These are phyloP conservation scores for Leptopilina clavipes DNA, from an alignment of 1,140 invertebrate genomes.

Conservation along the genomic window DNA sequence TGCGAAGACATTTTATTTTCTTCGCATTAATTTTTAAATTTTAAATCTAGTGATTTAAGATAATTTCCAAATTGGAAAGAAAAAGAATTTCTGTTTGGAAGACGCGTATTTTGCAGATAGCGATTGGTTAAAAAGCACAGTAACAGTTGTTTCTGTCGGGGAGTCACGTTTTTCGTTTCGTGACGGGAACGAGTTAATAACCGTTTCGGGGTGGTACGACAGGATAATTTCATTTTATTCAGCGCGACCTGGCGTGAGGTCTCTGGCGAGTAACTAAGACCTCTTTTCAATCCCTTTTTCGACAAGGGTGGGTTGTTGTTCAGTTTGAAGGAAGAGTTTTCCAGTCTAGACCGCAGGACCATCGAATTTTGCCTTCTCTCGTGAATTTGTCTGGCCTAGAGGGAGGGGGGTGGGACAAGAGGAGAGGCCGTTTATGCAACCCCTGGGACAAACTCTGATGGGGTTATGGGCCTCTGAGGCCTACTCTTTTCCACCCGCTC, in stretches of 20 bases:
- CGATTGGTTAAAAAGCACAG: not conserved
- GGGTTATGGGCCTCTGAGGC: conserved; percentile 75
- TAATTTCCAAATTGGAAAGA: too few relatives aligned
- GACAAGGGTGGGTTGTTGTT: conserved; percentile 43
- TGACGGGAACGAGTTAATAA: conserved; percentile 63
- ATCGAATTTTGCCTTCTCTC: conserved; percentile 47
- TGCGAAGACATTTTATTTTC: too few relatives aligned
- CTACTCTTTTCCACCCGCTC: conserved; percentile 71
- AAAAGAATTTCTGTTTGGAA: not conserved
- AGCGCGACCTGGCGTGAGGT: conserved; percentile 53
- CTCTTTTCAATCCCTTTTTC: conserved; percentile 56
- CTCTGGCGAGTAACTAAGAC: conserved; percentile 62
- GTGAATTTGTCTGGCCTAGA: conserved; percentile 50
- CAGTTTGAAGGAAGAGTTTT: conserved; percentile 26
- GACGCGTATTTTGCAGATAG: not conserved
- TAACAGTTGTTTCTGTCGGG: conserved; percentile 12
- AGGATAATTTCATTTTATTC: conserved; percentile 65
- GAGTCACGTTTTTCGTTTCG: conserved; percentile 23
- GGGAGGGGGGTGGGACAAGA: conserved; percentile 34
- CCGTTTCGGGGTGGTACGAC: conserved; percentile 52
- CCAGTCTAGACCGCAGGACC: conserved; percentile 58
- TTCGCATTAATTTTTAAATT: too few relatives aligned
- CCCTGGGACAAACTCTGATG: conserved; percentile 72
- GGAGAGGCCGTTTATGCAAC: conserved; percentile 65
- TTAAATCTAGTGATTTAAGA: too few relatives aligned